Evolutionary conservation across 2,888 invertebrate genomes (phyloP).

Genomic region (Drosophila leonis): DNA sequence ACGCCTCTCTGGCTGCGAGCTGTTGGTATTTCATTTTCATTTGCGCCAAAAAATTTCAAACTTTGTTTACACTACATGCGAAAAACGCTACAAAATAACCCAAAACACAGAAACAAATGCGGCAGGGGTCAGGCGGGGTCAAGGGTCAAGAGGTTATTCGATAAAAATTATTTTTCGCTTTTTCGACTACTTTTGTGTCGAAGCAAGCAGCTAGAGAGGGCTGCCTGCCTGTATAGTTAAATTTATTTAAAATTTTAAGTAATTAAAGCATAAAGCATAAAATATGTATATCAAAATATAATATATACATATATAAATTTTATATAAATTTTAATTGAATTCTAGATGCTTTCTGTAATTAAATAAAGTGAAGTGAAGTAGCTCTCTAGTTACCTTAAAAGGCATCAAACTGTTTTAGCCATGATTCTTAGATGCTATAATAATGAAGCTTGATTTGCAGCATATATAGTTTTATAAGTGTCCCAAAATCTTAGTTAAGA

Average conservation of each 20-base stretch:
- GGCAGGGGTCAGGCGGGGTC: background rate
- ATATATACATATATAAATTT: background rate
- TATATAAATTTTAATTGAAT: too few relatives aligned
- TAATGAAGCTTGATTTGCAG: too few relatives aligned
- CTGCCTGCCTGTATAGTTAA: background rate
- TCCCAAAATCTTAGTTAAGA: too few relatives aligned
- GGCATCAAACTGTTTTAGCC: too few relatives aligned
- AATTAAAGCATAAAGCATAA: background rate
- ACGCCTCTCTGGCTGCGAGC: slow-evolving; percentile 41
- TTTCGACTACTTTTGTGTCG: slow-evolving; percentile 16
- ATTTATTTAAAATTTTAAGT: background rate
- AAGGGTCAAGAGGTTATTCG: slow-evolving; percentile 8
- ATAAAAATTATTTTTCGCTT: slow-evolving; percentile 7
- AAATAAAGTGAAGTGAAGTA: too few relatives aligned
- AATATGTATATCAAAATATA: background rate
- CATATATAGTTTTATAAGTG: too few relatives aligned
- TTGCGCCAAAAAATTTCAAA: slow-evolving; percentile 70
- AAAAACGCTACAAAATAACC: slow-evolving; percentile 58
- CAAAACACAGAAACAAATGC: slow-evolving; percentile 33
- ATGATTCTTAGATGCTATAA: too few relatives aligned
- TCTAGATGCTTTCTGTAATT: too few relatives aligned
- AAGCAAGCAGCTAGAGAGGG: background rate
- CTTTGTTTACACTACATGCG: slow-evolving; percentile 58
- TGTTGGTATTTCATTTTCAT: slow-evolving; percentile 73
- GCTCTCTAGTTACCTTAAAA: too few relatives aligned